Base-by-base conservation (phyloP, 2,888 invertebrate species). In the Dorcus hopei region DNA sequence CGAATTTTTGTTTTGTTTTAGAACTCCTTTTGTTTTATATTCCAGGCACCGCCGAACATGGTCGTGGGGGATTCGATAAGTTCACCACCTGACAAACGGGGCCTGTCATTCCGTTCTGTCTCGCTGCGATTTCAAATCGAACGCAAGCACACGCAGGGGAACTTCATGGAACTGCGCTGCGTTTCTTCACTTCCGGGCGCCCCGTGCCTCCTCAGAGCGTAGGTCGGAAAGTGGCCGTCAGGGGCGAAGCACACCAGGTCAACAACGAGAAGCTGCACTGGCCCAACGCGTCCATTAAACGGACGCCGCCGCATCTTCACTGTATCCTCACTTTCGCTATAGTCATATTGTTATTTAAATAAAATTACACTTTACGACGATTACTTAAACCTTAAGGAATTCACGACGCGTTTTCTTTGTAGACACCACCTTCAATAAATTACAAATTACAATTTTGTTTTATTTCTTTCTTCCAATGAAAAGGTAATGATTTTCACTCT, bases 211-310 rank as follows among this genome's bases (percentile, higher is more conserved):
- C 71, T 23, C 70, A 66, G 54, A 63, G 62, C 26, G 64, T 70
- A 23, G 65, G 65, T 11, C 58, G 58, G 38, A 69, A 64, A 14
- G 60, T 69, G 16, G 54, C 62, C 48, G 58, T 71, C 59, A 70
- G 65, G 47, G 54, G 63, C 23, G 58, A 64, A 39, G 48, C 71
- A 58, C 59, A 67, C 63, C 63, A 62, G 60, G 68, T 71, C 64
- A 71, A 72, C 66, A 72, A 72, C 61, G 67, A 72, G 60, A 70
- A 71, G 59, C 63, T 70, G 40, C 70, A 70, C 59, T 71, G 70
- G 71, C 63, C 65, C 60, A 60, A 62, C 54, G 56, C 54, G 50
- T 33, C 26, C 0, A 54, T 53, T 58, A 53, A 53, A 49, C 47
- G 43, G 11, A 53, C 48, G 49, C 49, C n/a, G n/a, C n/a, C 48